A percentile compares a stretch with the other conserved stretches of the same genome.
Evolutionary conservation across 2,113 vertebrate species (phyloP).

Genomic region (Phalacrocorax carbo): DNA sequence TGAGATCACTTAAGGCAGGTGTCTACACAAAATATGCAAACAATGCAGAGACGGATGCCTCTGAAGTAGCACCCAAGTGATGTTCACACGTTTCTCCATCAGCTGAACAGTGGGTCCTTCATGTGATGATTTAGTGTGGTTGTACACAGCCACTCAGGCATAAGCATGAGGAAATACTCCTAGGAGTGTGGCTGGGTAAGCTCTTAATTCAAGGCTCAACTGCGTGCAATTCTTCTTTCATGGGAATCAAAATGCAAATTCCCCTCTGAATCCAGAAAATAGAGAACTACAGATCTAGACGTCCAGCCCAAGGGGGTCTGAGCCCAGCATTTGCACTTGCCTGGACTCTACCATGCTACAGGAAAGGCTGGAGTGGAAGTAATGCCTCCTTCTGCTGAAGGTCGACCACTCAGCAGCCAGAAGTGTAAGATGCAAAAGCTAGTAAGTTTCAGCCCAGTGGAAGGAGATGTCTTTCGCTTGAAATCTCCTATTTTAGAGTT

Average conservation of each 20-base stretch:
- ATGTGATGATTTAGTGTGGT: not conserved
- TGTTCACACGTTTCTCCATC: not conserved
- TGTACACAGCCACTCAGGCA: not conserved
- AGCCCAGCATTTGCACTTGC: not conserved
- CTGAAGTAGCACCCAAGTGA: not conserved
- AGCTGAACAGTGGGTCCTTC: not conserved
- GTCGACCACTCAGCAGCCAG: not conserved
- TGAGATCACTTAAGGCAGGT: constrained; percentile 4
- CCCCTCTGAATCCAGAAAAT: not conserved
- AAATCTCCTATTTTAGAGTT: not conserved
- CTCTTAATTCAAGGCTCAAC: constrained; percentile 11
- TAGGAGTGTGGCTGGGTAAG: not conserved
- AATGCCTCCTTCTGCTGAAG: not conserved
- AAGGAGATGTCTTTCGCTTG: not conserved
- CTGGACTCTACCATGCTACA: not conserved
- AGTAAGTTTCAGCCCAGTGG: not conserved
- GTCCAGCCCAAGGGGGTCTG: rapidly evolving
- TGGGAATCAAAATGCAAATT: constrained; percentile 22
- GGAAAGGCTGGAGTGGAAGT: not conserved
- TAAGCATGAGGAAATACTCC: not conserved
- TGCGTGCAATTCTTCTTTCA: not conserved
- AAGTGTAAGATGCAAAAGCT: not conserved
- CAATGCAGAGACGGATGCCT: not conserved
- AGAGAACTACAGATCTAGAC: not conserved
- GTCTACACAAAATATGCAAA: not conserved